Conservation (phyloP, 2,888 invertebrate species). For the Pogonocherus hispidulus region DNA sequence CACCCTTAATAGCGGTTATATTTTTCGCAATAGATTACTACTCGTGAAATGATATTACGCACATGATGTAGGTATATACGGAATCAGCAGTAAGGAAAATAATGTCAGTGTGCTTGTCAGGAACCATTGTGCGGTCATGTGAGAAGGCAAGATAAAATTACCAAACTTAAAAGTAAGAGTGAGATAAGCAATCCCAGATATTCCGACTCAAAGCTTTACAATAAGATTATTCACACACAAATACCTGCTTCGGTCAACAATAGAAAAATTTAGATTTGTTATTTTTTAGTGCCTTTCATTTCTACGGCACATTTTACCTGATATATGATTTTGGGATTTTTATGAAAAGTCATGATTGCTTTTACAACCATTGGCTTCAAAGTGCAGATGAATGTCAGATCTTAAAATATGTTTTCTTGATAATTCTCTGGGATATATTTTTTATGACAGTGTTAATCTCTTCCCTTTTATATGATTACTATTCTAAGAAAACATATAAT, state of each 20-base stretch:
- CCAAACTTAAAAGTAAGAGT: constrained; percentile 53
- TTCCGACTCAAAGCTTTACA: constrained; percentile 57
- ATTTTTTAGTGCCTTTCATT: constrained; percentile 54
- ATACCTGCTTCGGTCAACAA: constrained; percentile 62
- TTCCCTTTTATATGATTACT: no score
- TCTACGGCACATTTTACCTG: constrained; percentile 58
- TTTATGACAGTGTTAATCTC: not conserved
- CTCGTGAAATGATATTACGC: not conserved
- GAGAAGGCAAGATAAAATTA: constrained; percentile 54
- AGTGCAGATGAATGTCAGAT: constrained; percentile 48
- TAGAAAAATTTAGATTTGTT: constrained; percentile 59
- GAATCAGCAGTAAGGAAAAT: constrained; percentile 46
- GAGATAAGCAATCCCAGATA: constrained; percentile 57
- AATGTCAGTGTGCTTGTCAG: constrained; percentile 37
- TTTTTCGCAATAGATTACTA: no score
- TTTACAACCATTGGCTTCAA: constrained; percentile 43
- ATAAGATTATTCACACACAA: constrained; percentile 63
- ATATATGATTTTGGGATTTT: constrained; percentile 60
- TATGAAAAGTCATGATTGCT: constrained; percentile 62
- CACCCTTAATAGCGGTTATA: no score
- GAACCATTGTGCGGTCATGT: constrained; percentile 43
- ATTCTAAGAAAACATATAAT: no score
- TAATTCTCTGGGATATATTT: not conserved
- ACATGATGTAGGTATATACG: not conserved
- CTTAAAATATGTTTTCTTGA: constrained; percentile 17